Evolutionary conservation across 2,888 invertebrate species (phyloP), one percentile per base, ranked within the genome.

Genomic region (Chymomyza amoena): DNA sequence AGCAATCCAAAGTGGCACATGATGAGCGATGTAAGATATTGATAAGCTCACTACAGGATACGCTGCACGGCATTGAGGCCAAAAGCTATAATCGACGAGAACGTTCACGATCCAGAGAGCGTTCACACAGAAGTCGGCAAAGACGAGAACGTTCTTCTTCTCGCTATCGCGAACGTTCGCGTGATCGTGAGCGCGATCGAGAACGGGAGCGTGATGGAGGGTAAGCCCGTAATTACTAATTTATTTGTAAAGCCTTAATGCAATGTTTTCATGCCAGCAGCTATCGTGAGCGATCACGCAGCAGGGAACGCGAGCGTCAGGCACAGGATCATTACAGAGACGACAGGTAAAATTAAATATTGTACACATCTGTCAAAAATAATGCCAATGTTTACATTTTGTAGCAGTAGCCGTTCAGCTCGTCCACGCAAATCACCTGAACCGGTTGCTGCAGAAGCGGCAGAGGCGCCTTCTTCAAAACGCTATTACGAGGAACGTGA

Each of bases 21-120:
- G 99, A 99, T 92, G 99, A 99, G 91, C 94, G 99, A 56, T 99
- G 99, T 93, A 98, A 99, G 93, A 99, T 99, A 84, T 93, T 99
- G 68, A 98, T 99, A 79, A 98, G 97, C 83, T 98, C 98, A 0
- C 93, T 99, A 2, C 97, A 98, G 92, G 99, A 99, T 91, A 99
- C 99, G 1, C 93, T 99, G 54, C 96, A 98, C 91, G 99, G 99
- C 62, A 98, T 99, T 15, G 99, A 99, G 93, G 96, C 97, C 51
- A 99, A 99, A 93, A 98, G 98, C 81, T 99, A 99, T 91, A 97
- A 97, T 50, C 92, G 95, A 61, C 93, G 95, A 84, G 95, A 95
- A 91, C 91, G 94, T 66, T 93, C 92, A 15, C 89, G 93, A 56
- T 93, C 93, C 1, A 89, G 93, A 56, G 93, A 93, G 71, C 89